phyloP scores from a whole-genome alignment of 2,797 vertebrate species.

The Semotilus atromaculatus region DNA sequence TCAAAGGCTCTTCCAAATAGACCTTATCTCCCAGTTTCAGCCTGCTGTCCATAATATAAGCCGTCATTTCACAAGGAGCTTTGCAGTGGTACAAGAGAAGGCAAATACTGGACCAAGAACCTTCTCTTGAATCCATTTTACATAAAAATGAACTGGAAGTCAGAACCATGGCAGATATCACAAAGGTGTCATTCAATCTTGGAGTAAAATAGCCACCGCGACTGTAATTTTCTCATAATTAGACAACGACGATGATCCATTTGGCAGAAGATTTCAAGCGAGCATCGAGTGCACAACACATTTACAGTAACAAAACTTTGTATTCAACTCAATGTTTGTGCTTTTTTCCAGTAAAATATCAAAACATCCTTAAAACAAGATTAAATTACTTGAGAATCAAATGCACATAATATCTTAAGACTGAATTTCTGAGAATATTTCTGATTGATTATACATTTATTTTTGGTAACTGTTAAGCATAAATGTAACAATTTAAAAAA shows the following conservation, averaged over 20 bases:
- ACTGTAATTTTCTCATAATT: conserved; percentile 33
- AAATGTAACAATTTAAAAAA: not conserved
- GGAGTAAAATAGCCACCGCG: not conserved
- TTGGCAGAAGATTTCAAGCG: not conserved
- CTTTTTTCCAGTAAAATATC: not conserved
- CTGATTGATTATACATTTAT: not conserved
- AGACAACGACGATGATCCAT: conserved; percentile 20
- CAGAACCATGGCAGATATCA: conserved; percentile 13
- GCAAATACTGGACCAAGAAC: conserved; percentile 37
- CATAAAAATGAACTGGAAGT: conserved; percentile 49
- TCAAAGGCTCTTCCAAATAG: conserved; percentile 40
- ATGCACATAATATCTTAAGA: not conserved
- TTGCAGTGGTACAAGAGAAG: conserved; percentile 27
- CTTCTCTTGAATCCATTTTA: conserved; percentile 42
- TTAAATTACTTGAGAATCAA: not conserved
- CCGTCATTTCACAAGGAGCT: conserved; percentile 45
- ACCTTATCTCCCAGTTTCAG: conserved; percentile 60
- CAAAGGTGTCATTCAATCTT: conserved; percentile 24
- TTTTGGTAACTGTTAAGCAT: not conserved
- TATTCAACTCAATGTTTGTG: not conserved
- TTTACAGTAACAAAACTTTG: not conserved
- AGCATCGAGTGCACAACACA: not conserved
- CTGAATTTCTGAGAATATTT: not conserved
- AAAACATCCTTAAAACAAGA: not conserved
- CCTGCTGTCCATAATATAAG: conserved; percentile 49